Conservation (phyloP, 2,888 invertebrate species). For the Campoletis raptor region DNA sequence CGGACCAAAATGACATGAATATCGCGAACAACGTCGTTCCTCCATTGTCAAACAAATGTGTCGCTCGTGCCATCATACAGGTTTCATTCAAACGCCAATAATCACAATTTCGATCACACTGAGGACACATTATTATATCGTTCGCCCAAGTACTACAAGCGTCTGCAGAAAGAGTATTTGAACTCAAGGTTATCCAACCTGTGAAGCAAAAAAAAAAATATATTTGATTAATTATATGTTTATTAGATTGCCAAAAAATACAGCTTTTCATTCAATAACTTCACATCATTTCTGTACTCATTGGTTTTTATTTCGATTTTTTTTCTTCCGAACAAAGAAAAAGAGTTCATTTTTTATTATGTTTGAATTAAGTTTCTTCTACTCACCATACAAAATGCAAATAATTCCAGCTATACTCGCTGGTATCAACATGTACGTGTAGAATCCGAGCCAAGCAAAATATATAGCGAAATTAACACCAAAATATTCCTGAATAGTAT, state of each 20-base stretch:
- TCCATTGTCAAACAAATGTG: constrained; percentile 94
- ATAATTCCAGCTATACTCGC: constrained; percentile 89
- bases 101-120: constrained; percentile 91
- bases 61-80: constrained; percentile 90
- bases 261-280: background rate
- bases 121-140: constrained; percentile 91
- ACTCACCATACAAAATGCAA: constrained; percentile 88
- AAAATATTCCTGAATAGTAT: constrained; percentile 92
- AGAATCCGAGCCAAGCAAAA: constrained; percentile 95
- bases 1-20: constrained; percentile 94
- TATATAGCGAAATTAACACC: constrained; percentile 92
- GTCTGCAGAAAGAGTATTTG: constrained; percentile 73
- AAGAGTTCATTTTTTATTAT: background rate
- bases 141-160: constrained; percentile 76
- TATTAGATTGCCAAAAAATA: background rate
- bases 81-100: constrained; percentile 91
- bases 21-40: constrained; percentile 92
- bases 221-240: background rate
- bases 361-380: background rate
- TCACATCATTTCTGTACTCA: background rate
- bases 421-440: constrained; percentile 93
- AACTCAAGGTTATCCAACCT: constrained; percentile 75
- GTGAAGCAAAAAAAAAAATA: constrained; percentile 60
- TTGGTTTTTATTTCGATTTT: background rate
- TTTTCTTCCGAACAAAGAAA: background rate